These are phyloP conservation scores for Cyprinus carpio DNA, from an alignment of 2,113 vertebrate genomes.

Conservation along the genomic window DNA sequence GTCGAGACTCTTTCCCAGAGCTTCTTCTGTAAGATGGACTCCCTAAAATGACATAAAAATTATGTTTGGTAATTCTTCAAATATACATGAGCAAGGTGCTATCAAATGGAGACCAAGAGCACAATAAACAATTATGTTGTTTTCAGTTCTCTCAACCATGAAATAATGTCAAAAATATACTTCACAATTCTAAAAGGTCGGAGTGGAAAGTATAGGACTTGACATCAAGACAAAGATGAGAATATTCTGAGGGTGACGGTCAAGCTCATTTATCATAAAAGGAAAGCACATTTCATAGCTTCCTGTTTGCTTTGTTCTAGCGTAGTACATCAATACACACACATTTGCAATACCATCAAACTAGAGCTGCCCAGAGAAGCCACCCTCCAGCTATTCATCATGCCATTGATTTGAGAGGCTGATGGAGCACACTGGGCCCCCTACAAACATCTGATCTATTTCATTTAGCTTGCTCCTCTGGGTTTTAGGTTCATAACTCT, in stretches of 20 bases:
- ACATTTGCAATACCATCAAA: slow-evolving; percentile 59
- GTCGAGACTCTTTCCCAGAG: slow-evolving; percentile 97
- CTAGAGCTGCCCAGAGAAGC: slow-evolving; percentile 55
- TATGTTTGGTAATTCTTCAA: not conserved
- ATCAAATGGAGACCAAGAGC: not conserved
- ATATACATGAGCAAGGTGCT: not conserved
- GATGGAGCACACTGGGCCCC: slow-evolving; percentile 63
- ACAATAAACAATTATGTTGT: not conserved
- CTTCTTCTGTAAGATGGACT: slow-evolving; percentile 93
- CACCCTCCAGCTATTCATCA: slow-evolving; percentile 73
- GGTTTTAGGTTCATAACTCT: slow-evolving; percentile 44
- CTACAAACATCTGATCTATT: slow-evolving; percentile 64
- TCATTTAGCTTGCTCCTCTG: slow-evolving; percentile 66
- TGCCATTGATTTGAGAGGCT: slow-evolving; percentile 72
- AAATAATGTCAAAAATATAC: not conserved
- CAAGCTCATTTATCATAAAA: slow-evolving; percentile 73
- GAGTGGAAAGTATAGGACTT: not conserved
- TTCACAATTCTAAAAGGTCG: not conserved
- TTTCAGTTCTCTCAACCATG: not conserved
- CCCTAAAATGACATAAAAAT: slow-evolving; percentile 74
- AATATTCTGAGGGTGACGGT: slow-evolving; percentile 53
- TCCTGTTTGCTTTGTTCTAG: slow-evolving; percentile 65
- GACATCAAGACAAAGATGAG: slow-evolving; percentile 64
- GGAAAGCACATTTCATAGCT: slow-evolving; percentile 73
- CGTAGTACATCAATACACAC: slow-evolving; percentile 70